Evolutionary conservation across 2,797 vertebrate genomes (phyloP).

Genomic region (Coilia nasus): DNA sequence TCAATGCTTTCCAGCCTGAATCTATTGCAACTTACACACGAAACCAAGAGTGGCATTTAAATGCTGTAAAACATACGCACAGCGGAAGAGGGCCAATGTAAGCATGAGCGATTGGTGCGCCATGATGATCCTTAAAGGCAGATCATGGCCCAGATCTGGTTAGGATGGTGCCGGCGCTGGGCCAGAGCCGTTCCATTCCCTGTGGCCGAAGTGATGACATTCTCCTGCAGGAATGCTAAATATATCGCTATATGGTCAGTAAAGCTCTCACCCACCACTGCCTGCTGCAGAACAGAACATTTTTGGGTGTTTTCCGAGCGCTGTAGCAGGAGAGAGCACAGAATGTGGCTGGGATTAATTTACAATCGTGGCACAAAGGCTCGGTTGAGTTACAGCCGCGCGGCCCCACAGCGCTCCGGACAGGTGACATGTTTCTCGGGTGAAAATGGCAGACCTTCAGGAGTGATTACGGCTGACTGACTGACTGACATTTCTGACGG

Average conservation of each 20-base stretch:
- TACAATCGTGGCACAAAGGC: not conserved
- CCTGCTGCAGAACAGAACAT: not conserved
- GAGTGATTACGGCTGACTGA: constrained; percentile 2
- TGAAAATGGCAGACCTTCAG: constrained; percentile 22
- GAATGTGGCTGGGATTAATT: constrained; percentile 12
- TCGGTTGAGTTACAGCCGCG: not conserved
- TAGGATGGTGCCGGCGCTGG: not conserved
- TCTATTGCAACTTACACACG: not conserved
- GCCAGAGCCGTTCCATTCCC: not conserved
- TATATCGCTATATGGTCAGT: not conserved
- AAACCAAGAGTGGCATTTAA: not conserved
- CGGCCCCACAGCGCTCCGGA: not conserved
- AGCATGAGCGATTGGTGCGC: not conserved
- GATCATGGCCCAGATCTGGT: not conserved
- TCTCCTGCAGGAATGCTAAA: not conserved
- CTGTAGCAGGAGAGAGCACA: not conserved
- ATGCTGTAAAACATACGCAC: not conserved
- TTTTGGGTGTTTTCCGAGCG: not conserved
- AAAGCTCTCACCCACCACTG: not conserved
- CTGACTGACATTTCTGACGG: constrained; percentile 30
- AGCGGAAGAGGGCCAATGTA: not conserved
- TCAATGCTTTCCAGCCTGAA: not conserved
- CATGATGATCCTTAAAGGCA: not conserved
- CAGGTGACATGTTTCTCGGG: constrained; percentile 22
- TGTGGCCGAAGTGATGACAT: constrained; percentile 11